A percentile compares a stretch with the other conserved stretches of the same genome.
phyloP scores from a whole-genome alignment of 2,888 invertebrate species.

The Drosophila heteroneura region DNA sequence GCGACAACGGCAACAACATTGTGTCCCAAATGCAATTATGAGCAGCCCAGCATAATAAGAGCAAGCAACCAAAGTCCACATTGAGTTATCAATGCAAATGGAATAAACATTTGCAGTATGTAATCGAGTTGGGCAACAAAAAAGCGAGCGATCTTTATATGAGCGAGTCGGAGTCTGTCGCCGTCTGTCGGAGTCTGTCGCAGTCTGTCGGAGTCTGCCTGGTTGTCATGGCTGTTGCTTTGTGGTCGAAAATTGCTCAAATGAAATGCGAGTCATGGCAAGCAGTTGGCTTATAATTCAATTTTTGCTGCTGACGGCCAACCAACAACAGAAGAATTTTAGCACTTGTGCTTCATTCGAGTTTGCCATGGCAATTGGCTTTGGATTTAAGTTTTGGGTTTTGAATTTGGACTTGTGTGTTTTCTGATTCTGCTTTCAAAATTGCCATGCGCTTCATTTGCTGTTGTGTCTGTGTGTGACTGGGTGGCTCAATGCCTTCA shows the following conservation, averaged over 20 bases:
- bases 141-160: slow-evolving; percentile 19
- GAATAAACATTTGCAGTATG: slow-evolving; percentile 71
- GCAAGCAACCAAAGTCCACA: slow-evolving; percentile 18
- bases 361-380: slow-evolving; percentile 16
- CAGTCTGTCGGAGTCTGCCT: background rate
- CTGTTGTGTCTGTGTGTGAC: slow-evolving; percentile 1
- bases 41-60: slow-evolving; percentile 15
- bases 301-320: slow-evolving; percentile 51
- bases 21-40: slow-evolving; percentile 67
- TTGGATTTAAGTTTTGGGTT: slow-evolving; percentile 10
- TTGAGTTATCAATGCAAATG: slow-evolving; percentile 79
- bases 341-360: slow-evolving; percentile 26
- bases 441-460: slow-evolving; percentile 16
- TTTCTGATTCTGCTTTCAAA: slow-evolving; percentile 1
- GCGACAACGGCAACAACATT: slow-evolving; percentile 5
- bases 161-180: background rate
- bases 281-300: slow-evolving; percentile 68
- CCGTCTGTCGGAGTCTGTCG: background rate
- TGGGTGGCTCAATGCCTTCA: slow-evolving; percentile 11
- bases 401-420: slow-evolving; percentile 7
- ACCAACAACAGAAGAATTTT: slow-evolving; percentile 55
- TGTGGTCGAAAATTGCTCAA: slow-evolving; percentile 7
- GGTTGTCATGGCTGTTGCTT: slow-evolving; percentile 1
- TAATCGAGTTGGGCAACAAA: slow-evolving; percentile 59
- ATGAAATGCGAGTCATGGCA: slow-evolving; percentile 21